Evolutionary conservation across 2,113 vertebrate species (phyloP).

Genomic region (Lipotes vexillifer): DNA sequence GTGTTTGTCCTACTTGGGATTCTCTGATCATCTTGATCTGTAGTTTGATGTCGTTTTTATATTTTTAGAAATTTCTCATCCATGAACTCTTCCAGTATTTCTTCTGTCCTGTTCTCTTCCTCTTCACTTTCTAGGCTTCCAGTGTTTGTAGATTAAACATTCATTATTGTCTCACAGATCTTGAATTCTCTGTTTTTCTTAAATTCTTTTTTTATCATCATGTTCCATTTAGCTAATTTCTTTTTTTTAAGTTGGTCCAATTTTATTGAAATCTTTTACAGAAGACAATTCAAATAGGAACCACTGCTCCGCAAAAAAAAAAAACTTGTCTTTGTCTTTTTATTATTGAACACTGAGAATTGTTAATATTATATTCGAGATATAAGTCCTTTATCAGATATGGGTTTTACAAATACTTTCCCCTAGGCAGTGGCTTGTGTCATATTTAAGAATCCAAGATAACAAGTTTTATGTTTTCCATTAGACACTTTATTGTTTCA

Average conservation of each 20-base stretch:
- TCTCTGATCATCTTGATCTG: background rate
- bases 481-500: background rate
- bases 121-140: background rate
- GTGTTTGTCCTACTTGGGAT: background rate
- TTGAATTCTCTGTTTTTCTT: background rate
- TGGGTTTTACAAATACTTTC: background rate
- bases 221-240: background rate
- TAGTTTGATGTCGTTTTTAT: background rate
- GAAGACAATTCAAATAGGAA: conserved; percentile 9
- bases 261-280: conserved; percentile 57
- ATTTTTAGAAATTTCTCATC: background rate
- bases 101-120: background rate
- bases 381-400: background rate
- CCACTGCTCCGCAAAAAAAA: no score
- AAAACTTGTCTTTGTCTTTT: background rate
- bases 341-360: background rate
- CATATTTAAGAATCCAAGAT: background rate
- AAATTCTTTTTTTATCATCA: background rate
- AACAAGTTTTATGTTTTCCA: background rate
- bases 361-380: background rate
- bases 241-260: background rate
- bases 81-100: background rate
- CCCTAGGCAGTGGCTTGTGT: background rate
- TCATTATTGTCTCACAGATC: background rate
- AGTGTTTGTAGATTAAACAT: background rate